A percentile compares a stretch with the other conserved stretches of the same genome.
phyloP scores from a whole-genome alignment of 2,888 invertebrate genomes.

The Amiota communis region DNA sequence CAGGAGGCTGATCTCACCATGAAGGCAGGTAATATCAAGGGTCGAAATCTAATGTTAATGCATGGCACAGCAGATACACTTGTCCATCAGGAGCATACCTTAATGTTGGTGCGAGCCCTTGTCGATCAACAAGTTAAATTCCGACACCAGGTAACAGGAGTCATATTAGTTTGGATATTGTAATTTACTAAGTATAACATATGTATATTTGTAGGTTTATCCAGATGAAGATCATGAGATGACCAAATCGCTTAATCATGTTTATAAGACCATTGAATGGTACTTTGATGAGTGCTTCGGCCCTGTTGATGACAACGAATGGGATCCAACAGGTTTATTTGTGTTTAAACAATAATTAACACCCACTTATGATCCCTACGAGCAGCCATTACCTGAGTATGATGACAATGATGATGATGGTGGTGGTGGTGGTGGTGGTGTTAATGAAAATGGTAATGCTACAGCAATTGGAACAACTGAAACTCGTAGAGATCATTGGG shows the following conservation, averaged over 20 bases:
- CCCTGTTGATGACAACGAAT: slow-evolving; percentile 80
- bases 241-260: slow-evolving; percentile 82
- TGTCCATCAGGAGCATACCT: slow-evolving; percentile 90
- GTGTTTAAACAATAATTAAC: slow-evolving; percentile 73
- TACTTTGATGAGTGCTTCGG: slow-evolving; percentile 90
- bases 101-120: slow-evolving; percentile 87
- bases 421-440: slow-evolving; percentile 36
- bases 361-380: slow-evolving; percentile 64
- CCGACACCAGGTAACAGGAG: slow-evolving; percentile 82
- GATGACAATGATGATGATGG: slow-evolving; percentile 53
- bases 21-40: slow-evolving; percentile 83
- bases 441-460: slow-evolving; percentile 34
- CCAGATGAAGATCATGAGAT: slow-evolving; percentile 89
- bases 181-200: too few relatives aligned
- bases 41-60: slow-evolving; percentile 79
- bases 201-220: slow-evolving; percentile 79
- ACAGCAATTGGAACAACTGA: slow-evolving; percentile 32
- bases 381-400: slow-evolving; percentile 63
- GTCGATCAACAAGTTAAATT: slow-evolving; percentile 87
- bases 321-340: slow-evolving; percentile 78
- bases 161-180: neutral
- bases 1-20: slow-evolving; percentile 86
- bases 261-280: slow-evolving; percentile 88
- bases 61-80: slow-evolving; percentile 90
- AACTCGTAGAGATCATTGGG: slow-evolving; percentile 20